Percentiles rank a stretch among this genome's conserved stretches.
phyloP scores from a whole-genome alignment of 2,888 invertebrate species.

The Ennomos fuscantarius region DNA sequence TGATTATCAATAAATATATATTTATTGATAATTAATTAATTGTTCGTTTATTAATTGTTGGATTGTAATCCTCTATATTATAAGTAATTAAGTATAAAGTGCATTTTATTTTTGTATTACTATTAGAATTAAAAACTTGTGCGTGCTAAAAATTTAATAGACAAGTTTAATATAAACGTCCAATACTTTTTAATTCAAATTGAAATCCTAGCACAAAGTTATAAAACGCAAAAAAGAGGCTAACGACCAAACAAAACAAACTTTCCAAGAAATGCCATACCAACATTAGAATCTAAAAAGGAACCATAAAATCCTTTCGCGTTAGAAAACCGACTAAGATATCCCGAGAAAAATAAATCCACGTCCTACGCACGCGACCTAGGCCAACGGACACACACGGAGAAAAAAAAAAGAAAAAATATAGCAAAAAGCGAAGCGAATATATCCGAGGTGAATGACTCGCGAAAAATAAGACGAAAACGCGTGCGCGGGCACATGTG shows the following conservation, averaged over 20 bases:
- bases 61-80: too few species aligned
- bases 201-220: neutral
- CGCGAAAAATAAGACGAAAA: constrained; percentile 82
- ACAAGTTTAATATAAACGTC: constrained; percentile 3
- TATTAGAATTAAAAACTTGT: too few species aligned
- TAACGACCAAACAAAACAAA: constrained; percentile 29
- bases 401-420: constrained; percentile 66
- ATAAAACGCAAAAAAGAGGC: constrained; percentile 16
- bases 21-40: too few species aligned
- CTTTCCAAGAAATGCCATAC: constrained; percentile 33
- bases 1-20: too few species aligned
- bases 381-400: constrained; percentile 71
- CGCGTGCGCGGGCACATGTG: constrained; percentile 79
- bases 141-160: too few species aligned
- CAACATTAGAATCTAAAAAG: constrained; percentile 50
- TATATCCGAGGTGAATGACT: constrained; percentile 79
- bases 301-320: constrained; percentile 52
- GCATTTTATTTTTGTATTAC: too few species aligned
- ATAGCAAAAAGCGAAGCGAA: constrained; percentile 59
- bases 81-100: too few species aligned
- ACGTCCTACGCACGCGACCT: constrained; percentile 74
- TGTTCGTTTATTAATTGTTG: too few species aligned
- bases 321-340: constrained; percentile 63
- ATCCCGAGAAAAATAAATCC: constrained; percentile 64
- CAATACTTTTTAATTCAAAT: neutral